A percentile compares a stretch with the other conserved stretches of the same genome.
These are phyloP conservation scores for Zootermopsis nevadensis DNA, from an alignment of 2,888 invertebrate species.

Conservation along the genomic window DNA sequence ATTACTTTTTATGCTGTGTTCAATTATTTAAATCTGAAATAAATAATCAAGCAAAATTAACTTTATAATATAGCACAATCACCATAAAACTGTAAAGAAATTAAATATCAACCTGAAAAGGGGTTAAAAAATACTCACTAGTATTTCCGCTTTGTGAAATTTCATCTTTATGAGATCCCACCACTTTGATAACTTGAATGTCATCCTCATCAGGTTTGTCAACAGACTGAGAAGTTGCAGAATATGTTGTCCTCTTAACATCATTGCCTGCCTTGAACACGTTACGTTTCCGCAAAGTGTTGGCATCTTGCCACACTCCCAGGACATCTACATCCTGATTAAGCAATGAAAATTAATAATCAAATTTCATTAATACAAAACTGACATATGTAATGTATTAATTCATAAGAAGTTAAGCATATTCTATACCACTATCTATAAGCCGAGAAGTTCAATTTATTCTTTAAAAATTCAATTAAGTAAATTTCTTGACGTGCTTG, in stretches of 20 bases:
- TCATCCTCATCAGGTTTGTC: background rate
- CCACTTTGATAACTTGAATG: background rate
- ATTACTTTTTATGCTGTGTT: too few species aligned
- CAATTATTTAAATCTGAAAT: too few species aligned
- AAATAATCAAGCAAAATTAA: too few species aligned
- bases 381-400: background rate
- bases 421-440: background rate
- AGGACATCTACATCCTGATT: background rate
- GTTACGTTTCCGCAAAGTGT: background rate
- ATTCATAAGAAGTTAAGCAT: too few species aligned
- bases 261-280: background rate
- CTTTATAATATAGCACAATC: too few species aligned
- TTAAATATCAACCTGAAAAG: background rate
- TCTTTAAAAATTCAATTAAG: background rate
- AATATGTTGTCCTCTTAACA: background rate
- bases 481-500: background rate
- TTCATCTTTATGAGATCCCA: background rate
- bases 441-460: background rate
- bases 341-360: background rate
- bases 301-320: conserved; percentile 3
- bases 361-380: background rate
- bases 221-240: background rate
- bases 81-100: background rate
- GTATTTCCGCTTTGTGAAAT: conserved; percentile 2
- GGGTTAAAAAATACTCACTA: background rate